A percentile compares a stretch with the other conserved stretches of the same genome.
phyloP scores from a whole-genome alignment of 2,888 invertebrate species.

The Choristoneura rosaceana region DNA sequence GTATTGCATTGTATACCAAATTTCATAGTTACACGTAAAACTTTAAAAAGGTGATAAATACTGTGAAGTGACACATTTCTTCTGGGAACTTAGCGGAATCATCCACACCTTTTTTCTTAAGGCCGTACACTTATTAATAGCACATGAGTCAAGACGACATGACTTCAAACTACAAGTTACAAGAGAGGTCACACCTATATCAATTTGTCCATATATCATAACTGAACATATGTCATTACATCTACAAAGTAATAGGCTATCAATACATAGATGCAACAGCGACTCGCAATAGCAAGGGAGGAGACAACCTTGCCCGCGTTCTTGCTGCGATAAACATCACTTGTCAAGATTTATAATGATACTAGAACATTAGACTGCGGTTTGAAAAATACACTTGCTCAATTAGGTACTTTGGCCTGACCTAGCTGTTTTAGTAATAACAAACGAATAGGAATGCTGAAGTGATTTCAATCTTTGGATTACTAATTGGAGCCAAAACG shows the following conservation, averaged over 20 bases:
- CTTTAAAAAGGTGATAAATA: no score
- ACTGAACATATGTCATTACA: conserved; percentile 41
- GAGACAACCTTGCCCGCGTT: conserved; percentile 72
- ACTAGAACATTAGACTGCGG: conserved; percentile 42
- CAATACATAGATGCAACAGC: conserved; percentile 37
- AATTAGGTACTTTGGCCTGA: conserved; percentile 31
- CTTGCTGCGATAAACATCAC: conserved; percentile 60
- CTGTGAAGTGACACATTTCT: background rate
- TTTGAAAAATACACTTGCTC: conserved; percentile 40
- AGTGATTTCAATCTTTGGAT: background rate
- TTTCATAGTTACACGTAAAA: background rate
- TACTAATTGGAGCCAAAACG: background rate
- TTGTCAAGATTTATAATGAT: conserved; percentile 63
- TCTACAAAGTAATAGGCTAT: conserved; percentile 35
- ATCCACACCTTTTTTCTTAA: background rate
- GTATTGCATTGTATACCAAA: no score
- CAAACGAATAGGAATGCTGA: conserved; percentile 7
- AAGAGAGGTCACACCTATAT: conserved; percentile 40
- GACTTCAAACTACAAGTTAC: conserved; percentile 33
- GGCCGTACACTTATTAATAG: conserved; percentile 14
- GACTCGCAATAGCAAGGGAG: conserved; percentile 54
- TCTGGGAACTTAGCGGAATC: background rate
- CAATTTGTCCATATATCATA: conserved; percentile 38
- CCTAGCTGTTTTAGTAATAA: conserved; percentile 18
- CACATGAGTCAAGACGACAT: conserved; percentile 31